Percentiles rank a stretch among this genome's conserved stretches.
Conservation (phyloP, 2,888 invertebrate genomes). For the Venustoraphidia nigricollis region DNA sequence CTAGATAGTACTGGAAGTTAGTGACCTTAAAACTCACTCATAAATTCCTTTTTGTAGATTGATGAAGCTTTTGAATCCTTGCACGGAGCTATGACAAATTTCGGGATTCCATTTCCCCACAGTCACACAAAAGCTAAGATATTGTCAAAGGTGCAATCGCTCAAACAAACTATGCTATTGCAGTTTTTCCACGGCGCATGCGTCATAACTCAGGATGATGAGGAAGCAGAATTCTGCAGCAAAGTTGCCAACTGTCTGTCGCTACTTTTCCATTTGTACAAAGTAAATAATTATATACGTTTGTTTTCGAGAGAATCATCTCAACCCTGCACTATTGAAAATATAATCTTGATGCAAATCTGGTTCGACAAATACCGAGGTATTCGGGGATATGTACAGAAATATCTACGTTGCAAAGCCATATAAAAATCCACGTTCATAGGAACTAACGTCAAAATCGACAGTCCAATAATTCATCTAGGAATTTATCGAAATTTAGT, state of each 20-base stretch:
- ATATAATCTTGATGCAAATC: too few relatives aligned
- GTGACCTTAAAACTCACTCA: too few relatives aligned
- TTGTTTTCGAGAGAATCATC: too few relatives aligned
- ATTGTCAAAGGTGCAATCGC: constrained; percentile 17
- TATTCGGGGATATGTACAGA: too few relatives aligned
- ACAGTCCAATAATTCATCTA: too few relatives aligned
- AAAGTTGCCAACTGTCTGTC: constrained; percentile 29
- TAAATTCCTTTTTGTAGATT: constrained; percentile 11
- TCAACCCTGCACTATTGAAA: too few relatives aligned
- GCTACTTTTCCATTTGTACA: constrained; percentile 26
- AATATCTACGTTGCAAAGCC: too few relatives aligned
- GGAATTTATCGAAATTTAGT: too few relatives aligned
- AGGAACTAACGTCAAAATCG: too few relatives aligned
- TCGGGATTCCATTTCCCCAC: constrained; percentile 28
- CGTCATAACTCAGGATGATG: constrained; percentile 18
- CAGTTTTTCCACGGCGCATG: constrained; percentile 17
- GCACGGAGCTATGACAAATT: constrained; percentile 23
- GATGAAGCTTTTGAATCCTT: constrained; percentile 25
- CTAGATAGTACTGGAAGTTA: too few relatives aligned
- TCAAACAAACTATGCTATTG: constrained; percentile 22
- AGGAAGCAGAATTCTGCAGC: constrained; percentile 27
- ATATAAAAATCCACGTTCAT: too few relatives aligned
- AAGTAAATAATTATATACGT: constrained; percentile 17
- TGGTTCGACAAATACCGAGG: too few relatives aligned
- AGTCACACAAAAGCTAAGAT: constrained; percentile 16